Conservation (phyloP, 2,888 invertebrate genomes). For the Laspeyria flexula region DNA sequence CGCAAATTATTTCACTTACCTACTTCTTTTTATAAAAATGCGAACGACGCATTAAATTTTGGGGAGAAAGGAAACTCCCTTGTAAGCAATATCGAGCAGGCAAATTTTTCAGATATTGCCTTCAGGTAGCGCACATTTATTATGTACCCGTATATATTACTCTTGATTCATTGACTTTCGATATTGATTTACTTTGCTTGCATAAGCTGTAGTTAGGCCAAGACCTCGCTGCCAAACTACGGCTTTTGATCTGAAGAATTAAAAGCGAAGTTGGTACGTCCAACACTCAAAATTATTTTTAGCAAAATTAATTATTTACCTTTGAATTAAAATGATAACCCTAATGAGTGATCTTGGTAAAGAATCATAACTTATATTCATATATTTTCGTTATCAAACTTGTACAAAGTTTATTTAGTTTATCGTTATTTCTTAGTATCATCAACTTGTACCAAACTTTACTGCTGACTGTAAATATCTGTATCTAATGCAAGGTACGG, state of each 20-base stretch:
- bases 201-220: slow-evolving; percentile 80
- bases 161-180: slow-evolving; percentile 86
- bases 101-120: slow-evolving; percentile 87
- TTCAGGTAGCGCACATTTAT: slow-evolving; percentile 87
- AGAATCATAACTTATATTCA: slow-evolving; percentile 23
- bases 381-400: slow-evolving; percentile 24
- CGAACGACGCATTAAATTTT: slow-evolving; percentile 86
- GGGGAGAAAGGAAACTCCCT: slow-evolving; percentile 86
- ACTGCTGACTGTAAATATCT: slow-evolving; percentile 35
- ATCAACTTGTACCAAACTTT: slow-evolving; percentile 35
- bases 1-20: slow-evolving; percentile 86
- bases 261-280: slow-evolving; percentile 56
- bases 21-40: slow-evolving; percentile 86
- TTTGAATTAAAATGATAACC: slow-evolving; percentile 25
- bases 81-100: slow-evolving; percentile 86
- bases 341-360: slow-evolving; percentile 21
- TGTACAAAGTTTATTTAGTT: slow-evolving; percentile 30
- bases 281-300: slow-evolving; percentile 42
- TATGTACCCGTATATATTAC: slow-evolving; percentile 87
- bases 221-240: slow-evolving; percentile 60
- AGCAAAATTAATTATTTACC: not conserved
- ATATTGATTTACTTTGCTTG: slow-evolving; percentile 86
- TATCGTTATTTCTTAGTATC: slow-evolving; percentile 26
- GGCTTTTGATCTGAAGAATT: slow-evolving; percentile 70
- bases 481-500: slow-evolving; percentile 27